phyloP scores from a whole-genome alignment of 2,797 vertebrate genomes.

The Halcyon leucocephala region DNA sequence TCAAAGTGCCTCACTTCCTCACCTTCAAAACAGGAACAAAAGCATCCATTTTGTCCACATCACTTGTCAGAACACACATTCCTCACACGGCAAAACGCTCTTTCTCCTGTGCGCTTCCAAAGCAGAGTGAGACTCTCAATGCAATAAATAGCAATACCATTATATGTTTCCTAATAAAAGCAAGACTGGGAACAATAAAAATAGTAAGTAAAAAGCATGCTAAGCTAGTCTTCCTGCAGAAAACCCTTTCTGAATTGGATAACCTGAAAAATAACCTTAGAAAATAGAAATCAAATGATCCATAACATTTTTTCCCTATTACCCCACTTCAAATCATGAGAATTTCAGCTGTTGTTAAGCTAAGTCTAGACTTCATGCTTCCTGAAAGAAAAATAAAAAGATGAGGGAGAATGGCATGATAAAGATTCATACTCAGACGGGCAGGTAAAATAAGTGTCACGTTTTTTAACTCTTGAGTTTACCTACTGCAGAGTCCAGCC shows the following conservation, averaged over 20 bases:
- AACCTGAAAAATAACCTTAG: background rate
- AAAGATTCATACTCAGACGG: background rate
- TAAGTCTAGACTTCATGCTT: background rate
- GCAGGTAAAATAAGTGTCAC: background rate
- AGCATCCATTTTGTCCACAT: background rate
- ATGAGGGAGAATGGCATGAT: background rate
- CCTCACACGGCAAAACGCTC: background rate
- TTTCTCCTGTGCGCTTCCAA: background rate
- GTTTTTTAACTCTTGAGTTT: background rate
- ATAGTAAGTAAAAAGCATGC: background rate
- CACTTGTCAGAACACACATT: background rate
- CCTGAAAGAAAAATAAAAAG: background rate
- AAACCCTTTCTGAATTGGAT: background rate
- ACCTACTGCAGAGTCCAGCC: background rate
- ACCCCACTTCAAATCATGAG: background rate
- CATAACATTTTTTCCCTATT: background rate
- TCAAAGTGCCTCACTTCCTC: background rate
- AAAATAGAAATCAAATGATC: background rate
- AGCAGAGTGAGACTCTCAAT: background rate
- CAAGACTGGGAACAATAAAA: background rate
- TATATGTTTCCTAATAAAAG: background rate
- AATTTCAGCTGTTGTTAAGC: background rate
- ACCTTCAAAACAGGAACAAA: background rate
- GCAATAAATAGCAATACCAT: background rate
- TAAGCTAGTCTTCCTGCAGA: background rate